These are phyloP conservation scores for Megaustenia siamemsis DNA, from an alignment of 2,888 invertebrate species.

Conservation along the genomic window DNA sequence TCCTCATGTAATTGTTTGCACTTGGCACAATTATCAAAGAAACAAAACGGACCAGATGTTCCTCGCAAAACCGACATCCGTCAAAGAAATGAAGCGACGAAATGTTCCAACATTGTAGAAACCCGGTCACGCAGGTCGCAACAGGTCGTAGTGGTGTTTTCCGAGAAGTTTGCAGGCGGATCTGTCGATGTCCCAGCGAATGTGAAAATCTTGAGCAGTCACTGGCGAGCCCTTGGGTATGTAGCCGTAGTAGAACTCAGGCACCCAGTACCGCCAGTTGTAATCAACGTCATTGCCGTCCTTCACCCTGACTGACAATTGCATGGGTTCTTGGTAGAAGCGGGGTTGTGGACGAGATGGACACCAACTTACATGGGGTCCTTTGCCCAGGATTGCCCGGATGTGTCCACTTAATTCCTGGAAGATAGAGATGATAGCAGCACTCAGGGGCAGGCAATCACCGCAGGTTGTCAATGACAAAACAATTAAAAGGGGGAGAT, in stretches of 20 bases:
- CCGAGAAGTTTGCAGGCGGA: conserved; percentile 33
- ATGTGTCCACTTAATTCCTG: conserved; percentile 43
- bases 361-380: conserved; percentile 25
- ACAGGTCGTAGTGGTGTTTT: conserved; percentile 20
- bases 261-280: conserved; percentile 51
- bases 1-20: no score
- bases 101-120: not conserved
- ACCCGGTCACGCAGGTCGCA: conserved; percentile 25
- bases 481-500: no score
- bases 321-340: conserved; percentile 18
- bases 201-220: conserved; percentile 14
- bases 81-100: not conserved
- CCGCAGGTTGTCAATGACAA: no score
- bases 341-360: conserved; percentile 12
- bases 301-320: not conserved
- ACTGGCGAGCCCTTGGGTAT: conserved; percentile 49
- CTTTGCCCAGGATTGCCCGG: conserved; percentile 45
- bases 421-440: conserved; percentile 44
- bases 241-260: conserved; percentile 50
- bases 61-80: no score
- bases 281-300: conserved; percentile 48
- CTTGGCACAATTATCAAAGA: no score
- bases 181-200: conserved; percentile 30
- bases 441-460: not conserved
- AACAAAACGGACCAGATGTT: no score